Percentiles rank a stretch among this genome's conserved stretches.
Conservation (phyloP, 2,797 vertebrate species). For the Neosalanx taihuensis region DNA sequence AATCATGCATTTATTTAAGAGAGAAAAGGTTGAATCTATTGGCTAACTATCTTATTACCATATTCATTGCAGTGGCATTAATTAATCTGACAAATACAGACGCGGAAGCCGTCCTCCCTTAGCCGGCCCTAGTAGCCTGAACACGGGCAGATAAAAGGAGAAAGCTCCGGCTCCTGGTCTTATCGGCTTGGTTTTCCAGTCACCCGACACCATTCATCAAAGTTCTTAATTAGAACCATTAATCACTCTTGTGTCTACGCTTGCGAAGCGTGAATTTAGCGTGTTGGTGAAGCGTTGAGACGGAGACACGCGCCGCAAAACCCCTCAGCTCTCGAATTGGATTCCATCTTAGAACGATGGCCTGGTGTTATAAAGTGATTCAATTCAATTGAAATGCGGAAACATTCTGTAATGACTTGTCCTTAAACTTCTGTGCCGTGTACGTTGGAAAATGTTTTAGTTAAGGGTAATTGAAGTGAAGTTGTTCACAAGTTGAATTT, state of each 20-base stretch:
- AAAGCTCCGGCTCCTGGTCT: conserved; percentile 60
- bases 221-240: conserved; percentile 77
- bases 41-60: conserved; percentile 66
- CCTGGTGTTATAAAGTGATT: neutral
- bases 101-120: conserved; percentile 57
- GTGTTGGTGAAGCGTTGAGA: conserved; percentile 52
- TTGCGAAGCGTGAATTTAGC: conserved; percentile 50
- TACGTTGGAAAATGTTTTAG: conserved; percentile 43
- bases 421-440: conserved; percentile 49
- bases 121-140: conserved; percentile 63
- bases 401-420: conserved; percentile 40
- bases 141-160: conserved; percentile 71
- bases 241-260: conserved; percentile 71
- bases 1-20: neutral
- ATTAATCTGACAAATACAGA: conserved; percentile 75
- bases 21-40: too few species aligned
- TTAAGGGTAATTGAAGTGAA: neutral
- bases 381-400: conserved; percentile 41
- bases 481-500: neutral
- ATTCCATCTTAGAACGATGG: conserved; percentile 27
- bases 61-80: conserved; percentile 72
- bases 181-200: conserved; percentile 74
- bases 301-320: conserved; percentile 45
- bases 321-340: conserved; percentile 30
- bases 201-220: conserved; percentile 73